Evolutionary conservation across 2,888 invertebrate genomes (phyloP), one percentile per base, ranked within the genome.

Genomic region (Melanostoma mellinum): DNA sequence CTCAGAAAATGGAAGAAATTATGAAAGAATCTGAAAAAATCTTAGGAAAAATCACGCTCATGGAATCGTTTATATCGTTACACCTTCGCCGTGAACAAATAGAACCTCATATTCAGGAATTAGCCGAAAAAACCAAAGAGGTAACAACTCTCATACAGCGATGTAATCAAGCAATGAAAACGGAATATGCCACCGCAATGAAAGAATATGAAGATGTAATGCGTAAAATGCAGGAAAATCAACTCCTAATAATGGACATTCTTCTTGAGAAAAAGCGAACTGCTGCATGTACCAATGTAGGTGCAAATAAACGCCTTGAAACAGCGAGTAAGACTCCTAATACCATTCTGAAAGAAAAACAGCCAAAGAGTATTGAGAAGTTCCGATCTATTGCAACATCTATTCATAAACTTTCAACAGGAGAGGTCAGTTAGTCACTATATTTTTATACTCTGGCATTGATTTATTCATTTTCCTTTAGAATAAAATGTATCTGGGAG

Each of bases 61-160:
- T 88, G 9, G 87, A 88, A 40, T 69, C 86, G 6, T 87, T 86
- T 30, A 86, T 88, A 38, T 74, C 86, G 0, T 61, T 89, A n/a
- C 85, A 86, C 10, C 73, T 87, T 6, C 80, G 86, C 8, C 87
- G 87, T 9, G 79, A 87, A n/a, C 61, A 84, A n/a, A 76, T 88
- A 3, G 68, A 76, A 0, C 56, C 84, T 0, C 79, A 87, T 4
- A 68, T 87, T 10, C 33, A 72, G 5, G 61, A 74, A 36, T 20
- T 88, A 1, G n/a, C 50, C 0, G 3, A 63, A 2, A 81, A 86
- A 35, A 61, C 80, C 0, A 74, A 85, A 44, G 60, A 86, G 61
- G 80, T 87, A 1, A 77, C 85, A 9, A 50, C 78, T 9, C 36
- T 87, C 3, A 73, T 88, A 38, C 52, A 76, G 0, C 32, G 85